Base-by-base conservation (phyloP, 2,797 vertebrate species). In the Acrocephalus scirpaceus region DNA sequence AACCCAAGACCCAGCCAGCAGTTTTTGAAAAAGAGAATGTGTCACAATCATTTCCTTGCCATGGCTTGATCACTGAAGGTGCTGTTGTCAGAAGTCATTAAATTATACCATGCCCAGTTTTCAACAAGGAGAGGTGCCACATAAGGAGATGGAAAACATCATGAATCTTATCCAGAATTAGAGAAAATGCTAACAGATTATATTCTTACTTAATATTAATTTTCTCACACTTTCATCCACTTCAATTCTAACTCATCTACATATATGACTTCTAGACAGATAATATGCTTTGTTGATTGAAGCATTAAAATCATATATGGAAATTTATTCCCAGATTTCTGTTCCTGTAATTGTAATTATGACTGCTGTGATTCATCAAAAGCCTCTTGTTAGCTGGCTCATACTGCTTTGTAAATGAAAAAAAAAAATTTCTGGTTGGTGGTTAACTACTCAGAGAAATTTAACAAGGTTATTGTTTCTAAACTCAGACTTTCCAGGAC, bases 241-340 rank as follows among this genome's bases (percentile, higher is more conserved):
- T 91, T n/a, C 15, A 62, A 5, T 85, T 90, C 53, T 74, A 79
- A 56, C 23, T 87, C 48, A 65, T 81, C 53, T 57, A 26, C 29
- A 50, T 88, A 67, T 91, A 89, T 88, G 62, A 54, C 61, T 87
- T 45, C 20, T 47, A 72, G 58, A 45, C 18, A 61, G 16, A 61
- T 47, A 74, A 67, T 51, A 40, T 36, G 16, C 10, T 80, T 86
- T 74, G 83, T 90, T 86, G 90, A 74, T 74, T 67, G 53, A 90
- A 30, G 61, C 36, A 54, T 60, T 74, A 71, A 89, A 80, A 85
- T 93, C 2, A 74, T 83, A n/a, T 65, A 64, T 80, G 27, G 69
- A 90, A 93, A 91, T 89, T 69, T 86, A 57, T 94, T 94, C 86
- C 64, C 62, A 91, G 75, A 80, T 77, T 94, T 75, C 77, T 82